Evolutionary conservation across 2,113 vertebrate species (phyloP).

Genomic region (Taxidea taxus): DNA sequence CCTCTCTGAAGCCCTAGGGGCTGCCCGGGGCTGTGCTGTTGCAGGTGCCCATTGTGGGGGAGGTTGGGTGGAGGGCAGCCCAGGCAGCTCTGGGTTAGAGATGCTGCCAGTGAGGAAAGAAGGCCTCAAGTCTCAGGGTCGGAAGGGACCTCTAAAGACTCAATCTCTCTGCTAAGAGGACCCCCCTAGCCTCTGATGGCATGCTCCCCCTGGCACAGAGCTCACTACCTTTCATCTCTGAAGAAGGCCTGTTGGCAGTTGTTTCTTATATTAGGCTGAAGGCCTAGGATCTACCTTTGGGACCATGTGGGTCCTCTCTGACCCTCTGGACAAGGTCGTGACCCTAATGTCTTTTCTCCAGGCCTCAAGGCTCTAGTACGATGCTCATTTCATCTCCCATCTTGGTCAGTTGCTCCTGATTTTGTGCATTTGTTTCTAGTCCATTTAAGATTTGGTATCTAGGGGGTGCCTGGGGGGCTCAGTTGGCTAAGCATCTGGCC

Average conservation of each 20-base stretch:
- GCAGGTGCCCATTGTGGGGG: neutral
- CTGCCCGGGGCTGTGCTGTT: neutral
- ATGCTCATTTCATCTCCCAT: neutral
- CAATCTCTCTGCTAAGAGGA: neutral
- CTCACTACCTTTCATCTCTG: neutral
- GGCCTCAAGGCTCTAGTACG: neutral
- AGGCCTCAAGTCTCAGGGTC: neutral
- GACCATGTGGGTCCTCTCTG: neutral
- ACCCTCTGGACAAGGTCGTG: neutral
- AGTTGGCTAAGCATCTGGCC: neutral
- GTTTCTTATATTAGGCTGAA: neutral
- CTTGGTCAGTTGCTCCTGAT: neutral
- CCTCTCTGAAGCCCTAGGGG: neutral
- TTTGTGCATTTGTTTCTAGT: neutral
- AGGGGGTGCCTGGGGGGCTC: neutral
- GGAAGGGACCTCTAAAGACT: neutral
- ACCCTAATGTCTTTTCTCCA: neutral
- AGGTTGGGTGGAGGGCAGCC: neutral
- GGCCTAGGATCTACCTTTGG: neutral
- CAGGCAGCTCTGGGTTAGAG: neutral
- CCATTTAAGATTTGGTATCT: neutral
- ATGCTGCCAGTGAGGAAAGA: neutral
- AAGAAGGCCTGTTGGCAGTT: neutral
- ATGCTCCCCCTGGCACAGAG: neutral
- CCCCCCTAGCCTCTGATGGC: neutral